Conservation (phyloP, 2,797 vertebrate species). For the Peromyscus aztecus region DNA sequence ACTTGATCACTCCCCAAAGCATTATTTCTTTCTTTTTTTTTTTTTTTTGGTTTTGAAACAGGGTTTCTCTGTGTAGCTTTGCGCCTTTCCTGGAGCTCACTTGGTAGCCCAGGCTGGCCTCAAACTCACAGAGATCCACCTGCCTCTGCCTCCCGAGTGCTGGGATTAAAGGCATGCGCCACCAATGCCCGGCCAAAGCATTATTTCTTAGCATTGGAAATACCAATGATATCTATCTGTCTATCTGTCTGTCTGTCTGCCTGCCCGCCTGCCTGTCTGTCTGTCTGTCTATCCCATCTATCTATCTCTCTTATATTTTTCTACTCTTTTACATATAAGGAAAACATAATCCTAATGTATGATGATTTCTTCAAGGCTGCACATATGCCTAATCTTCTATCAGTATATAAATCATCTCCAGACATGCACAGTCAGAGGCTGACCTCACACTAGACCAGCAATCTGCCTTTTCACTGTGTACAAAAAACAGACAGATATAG, state of each 20-base stretch:
- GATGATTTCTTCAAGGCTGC: neutral
- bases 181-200: no score
- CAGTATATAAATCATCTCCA: neutral
- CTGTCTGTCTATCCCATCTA: no score
- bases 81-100: no score
- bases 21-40: neutral
- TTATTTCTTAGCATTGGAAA: neutral
- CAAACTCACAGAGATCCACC: no score
- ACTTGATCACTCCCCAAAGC: neutral
- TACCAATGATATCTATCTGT: neutral
- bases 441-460: neutral
- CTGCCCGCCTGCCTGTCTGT: no score
- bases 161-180: no score
- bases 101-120: no score
- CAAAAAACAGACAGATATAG: accelerated
- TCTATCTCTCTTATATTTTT: neutral
- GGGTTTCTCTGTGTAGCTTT: no score
- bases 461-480: neutral
- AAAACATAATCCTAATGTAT: neutral
- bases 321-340: neutral
- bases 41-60: no score
- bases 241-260: no score
- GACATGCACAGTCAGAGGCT: neutral
- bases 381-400: neutral
- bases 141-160: no score